Evolutionary conservation across 2,888 invertebrate genomes (phyloP), one percentile per base, ranked within the genome.

Genomic region (Conops quadrifasciatus): DNA sequence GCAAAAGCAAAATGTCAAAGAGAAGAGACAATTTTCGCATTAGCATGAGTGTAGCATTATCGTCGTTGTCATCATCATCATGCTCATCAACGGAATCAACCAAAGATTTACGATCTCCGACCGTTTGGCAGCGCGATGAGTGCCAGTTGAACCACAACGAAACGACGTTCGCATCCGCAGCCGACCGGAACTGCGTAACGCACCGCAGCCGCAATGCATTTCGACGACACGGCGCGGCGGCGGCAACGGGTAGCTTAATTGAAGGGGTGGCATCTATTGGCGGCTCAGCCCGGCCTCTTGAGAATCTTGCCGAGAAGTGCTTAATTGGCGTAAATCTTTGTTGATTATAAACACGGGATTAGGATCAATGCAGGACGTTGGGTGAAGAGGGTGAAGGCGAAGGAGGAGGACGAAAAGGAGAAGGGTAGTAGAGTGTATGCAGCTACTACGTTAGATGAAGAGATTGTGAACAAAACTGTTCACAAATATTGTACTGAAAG

Each of bases 251-350:
- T 58, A 15, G 72, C 76, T 79, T 82, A 82, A 86, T 84, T 77
- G 79, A 74, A 77, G 78, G 82, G 82, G 82, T 82, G 82, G 84
- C 21, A 58, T 58, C 45, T 43, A 56, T 24, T 67, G 66, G 67
- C 15, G n/a, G 45, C 80, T 79, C 80, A 77, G 78, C 26, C 47
- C 80, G 78, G 78, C 76, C 78, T 60, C 70, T 70, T 71, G 70
- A 73, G 69, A 68, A 72, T 76, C 72, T 76, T 78, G 76, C n/a
- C n/a, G n/a, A 75, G 79, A 78, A 78, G 79, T 82, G 83, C 79
- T 84, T 85, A 85, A 85, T 85, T 85, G 85, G 84, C 85, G 85
- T 85, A 83, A 85, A 84, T 82, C 80, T 82, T 79, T 83, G 83
- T 83, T 83, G 82, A 80, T 80, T 81, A 78, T 80, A 82, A 83